Conservation (phyloP, 1,140 invertebrate genomes). For the Cepaea nemoralis region DNA sequence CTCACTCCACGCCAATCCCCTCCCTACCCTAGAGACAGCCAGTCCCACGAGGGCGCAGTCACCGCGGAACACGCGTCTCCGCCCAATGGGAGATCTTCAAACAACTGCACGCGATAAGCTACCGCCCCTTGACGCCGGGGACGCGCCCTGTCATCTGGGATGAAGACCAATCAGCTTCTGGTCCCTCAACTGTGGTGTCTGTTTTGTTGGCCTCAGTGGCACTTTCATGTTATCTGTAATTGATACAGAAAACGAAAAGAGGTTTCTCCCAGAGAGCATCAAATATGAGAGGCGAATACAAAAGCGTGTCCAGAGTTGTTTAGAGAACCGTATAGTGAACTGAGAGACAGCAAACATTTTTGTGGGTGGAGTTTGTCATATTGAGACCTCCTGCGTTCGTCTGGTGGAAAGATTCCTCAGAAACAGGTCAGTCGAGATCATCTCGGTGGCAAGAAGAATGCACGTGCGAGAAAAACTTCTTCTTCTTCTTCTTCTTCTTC, state of each 20-base stretch:
- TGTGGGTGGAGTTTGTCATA: not conserved
- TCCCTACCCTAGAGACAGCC: constrained; percentile 52
- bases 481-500: too few species aligned
- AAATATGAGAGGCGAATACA: not conserved
- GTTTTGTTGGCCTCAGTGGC: constrained; percentile 24
- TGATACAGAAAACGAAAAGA: constrained; percentile 40
- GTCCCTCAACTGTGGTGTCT: constrained; percentile 21
- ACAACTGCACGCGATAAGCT: constrained; percentile 42
- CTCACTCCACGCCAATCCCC: constrained; percentile 59
- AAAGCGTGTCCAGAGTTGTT: not conserved
- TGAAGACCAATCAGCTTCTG: constrained; percentile 50
- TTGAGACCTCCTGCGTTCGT: not conserved
- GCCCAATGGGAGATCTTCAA: constrained; percentile 54
- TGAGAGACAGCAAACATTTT: not conserved
- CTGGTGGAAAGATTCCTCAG: not conserved
- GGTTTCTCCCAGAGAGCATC: not conserved
- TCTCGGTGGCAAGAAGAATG: not conserved
- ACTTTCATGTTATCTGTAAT: constrained; percentile 45
- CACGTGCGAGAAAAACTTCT: constrained; percentile 4
- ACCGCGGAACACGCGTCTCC: constrained; percentile 46
- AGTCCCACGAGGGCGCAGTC: constrained; percentile 53
- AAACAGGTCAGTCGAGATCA: not conserved
- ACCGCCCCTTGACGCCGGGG: constrained; percentile 48
- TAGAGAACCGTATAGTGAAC: not conserved
- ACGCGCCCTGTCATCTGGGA: constrained; percentile 33